phyloP scores from a whole-genome alignment of 2,888 invertebrate genomes.

The Agrochola litura region DNA sequence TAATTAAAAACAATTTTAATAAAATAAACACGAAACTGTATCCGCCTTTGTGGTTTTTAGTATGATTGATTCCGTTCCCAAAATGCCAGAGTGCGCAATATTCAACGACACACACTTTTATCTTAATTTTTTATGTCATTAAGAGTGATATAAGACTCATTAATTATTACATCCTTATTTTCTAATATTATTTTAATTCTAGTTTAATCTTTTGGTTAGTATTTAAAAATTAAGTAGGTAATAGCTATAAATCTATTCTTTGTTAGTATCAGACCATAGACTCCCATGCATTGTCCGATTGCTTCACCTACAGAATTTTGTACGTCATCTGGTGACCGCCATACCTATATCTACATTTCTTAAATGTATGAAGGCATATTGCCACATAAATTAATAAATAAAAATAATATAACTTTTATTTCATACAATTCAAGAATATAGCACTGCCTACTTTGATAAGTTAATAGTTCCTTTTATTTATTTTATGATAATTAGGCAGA shows the following conservation, averaged over 20 bases:
- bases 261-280: background rate
- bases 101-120: background rate
- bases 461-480: too few relatives aligned
- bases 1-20: background rate
- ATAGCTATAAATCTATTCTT: background rate
- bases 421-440: too few relatives aligned
- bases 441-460: too few relatives aligned
- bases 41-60: background rate
- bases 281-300: too few relatives aligned
- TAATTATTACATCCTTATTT: background rate
- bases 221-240: background rate
- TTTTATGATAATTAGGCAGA: too few relatives aligned
- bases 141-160: background rate
- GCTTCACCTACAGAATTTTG: too few relatives aligned
- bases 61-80: background rate
- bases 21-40: background rate
- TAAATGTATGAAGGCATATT: background rate
- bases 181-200: background rate
- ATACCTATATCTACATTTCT: background rate
- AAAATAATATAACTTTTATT: too few relatives aligned
- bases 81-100: background rate
- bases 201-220: background rate
- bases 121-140: constrained; percentile 29
- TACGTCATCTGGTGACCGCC: background rate
- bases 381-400: too few relatives aligned